phyloP scores from a whole-genome alignment of 2,888 invertebrate genomes.

The Aspidiotus rigidus region DNA sequence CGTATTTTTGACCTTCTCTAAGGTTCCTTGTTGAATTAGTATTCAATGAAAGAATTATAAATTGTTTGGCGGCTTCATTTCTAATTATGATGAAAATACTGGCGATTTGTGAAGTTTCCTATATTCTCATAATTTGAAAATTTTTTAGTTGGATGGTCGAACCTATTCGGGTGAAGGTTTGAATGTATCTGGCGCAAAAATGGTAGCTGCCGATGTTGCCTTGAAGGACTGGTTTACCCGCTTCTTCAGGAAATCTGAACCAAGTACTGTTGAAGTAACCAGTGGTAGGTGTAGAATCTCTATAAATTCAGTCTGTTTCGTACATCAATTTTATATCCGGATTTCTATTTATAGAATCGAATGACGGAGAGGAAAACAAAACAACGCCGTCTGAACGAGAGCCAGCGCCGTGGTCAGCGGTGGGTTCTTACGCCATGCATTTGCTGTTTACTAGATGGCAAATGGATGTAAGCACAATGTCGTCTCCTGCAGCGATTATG shows the following conservation, averaged over 20 bases:
- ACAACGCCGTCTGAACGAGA: neutral
- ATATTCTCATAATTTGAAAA: too few species aligned
- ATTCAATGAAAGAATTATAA: too few species aligned
- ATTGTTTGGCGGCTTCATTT: too few species aligned
- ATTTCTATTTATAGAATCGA: neutral
- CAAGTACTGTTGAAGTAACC: neutral
- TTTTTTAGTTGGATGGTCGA: conserved; percentile 8
- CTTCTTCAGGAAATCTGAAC: conserved; percentile 17
- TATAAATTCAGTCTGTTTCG: neutral
- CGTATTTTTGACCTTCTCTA: too few species aligned
- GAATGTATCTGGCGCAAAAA: conserved; percentile 19
- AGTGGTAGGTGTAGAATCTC: neutral
- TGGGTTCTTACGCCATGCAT: conserved; percentile 29
- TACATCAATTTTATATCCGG: too few species aligned
- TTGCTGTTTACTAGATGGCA: conserved; percentile 28
- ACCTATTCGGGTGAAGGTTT: conserved; percentile 17
- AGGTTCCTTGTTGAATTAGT: too few species aligned
- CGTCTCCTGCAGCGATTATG: neutral
- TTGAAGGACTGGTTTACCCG: conserved; percentile 26
- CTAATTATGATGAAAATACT: too few species aligned
- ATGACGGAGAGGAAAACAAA: neutral
- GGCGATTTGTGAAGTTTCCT: too few species aligned
- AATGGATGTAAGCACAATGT: conserved; percentile 10
- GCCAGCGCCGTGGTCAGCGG: conserved; percentile 29
- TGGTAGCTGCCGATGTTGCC: conserved; percentile 29